Evolutionary conservation across 2,113 vertebrate genomes (phyloP).

Genomic region (Stigmatopora nigra): DNA sequence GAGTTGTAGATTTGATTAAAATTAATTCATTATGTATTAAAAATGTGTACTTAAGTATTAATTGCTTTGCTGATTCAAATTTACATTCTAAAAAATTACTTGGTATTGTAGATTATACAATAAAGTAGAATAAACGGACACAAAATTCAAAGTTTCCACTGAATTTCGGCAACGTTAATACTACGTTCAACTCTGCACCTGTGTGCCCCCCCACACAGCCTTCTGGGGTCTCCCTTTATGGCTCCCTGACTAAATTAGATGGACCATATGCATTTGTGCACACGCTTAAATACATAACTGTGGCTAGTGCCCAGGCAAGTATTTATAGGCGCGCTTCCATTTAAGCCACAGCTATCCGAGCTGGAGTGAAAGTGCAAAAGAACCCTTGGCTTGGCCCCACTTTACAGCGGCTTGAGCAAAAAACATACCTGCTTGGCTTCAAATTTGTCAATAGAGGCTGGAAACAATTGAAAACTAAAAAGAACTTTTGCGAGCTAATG

Average conservation of each 20-base stretch:
- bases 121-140: background rate
- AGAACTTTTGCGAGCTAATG: too few species aligned
- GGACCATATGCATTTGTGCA: conserved; percentile 70
- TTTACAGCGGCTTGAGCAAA: too few species aligned
- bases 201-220: conserved; percentile 65
- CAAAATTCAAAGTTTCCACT: conserved; percentile 27
- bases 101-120: background rate
- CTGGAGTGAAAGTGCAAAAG: conserved; percentile 59
- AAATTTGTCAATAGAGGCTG: too few species aligned
- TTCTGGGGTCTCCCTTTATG: conserved; percentile 68
- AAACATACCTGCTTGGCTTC: too few species aligned
- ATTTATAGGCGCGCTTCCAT: conserved; percentile 66
- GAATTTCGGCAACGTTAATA: conserved; percentile 34
- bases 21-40: too few species aligned
- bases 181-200: conserved; percentile 57
- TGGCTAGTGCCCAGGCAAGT: conserved; percentile 53
- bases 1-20: too few species aligned
- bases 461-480: too few species aligned
- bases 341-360: conserved; percentile 25
- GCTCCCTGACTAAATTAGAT: conserved; percentile 70
- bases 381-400: conserved; percentile 50
- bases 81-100: too few species aligned
- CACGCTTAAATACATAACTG: conserved; percentile 71
- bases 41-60: too few species aligned
- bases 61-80: too few species aligned